Evolutionary conservation across 2,888 invertebrate species (phyloP), one percentile per base, ranked within the genome.

Genomic region (Petrolisthes cinctipes): DNA sequence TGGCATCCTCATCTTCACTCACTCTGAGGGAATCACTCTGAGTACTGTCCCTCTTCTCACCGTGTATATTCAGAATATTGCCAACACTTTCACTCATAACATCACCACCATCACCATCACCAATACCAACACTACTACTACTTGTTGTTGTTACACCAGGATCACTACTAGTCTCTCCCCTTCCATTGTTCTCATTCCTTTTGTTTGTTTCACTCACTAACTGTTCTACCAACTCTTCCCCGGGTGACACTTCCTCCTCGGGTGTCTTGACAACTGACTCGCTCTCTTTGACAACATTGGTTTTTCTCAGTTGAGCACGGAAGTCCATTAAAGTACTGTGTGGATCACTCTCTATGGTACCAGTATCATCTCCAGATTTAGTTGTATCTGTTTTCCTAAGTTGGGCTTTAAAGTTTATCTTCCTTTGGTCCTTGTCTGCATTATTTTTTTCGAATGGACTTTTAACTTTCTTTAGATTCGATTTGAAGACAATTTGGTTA

Each of bases 1-100:
- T 97, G 92, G 97, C 97, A 83, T 97, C 96, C 20, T 95, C 95
- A 83, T 96, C 96, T 9, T 94, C 95, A 57, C 93, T 51, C 37
- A 82, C 87, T 88, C 91, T 87, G 53, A 82, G 84, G n/a, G 86
- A 79, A 76, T 91, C 93, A 93, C 88, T 91, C 89, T 23, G 91
- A 68, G 89, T 91, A 90, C 17, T 76, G 71, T 86, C 75, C 53
- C 61, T 20, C 75, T 54, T 82, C 73, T 91, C 93, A 93, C 85
- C 91, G 89, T n/a, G 91, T 4, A 93, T 93, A 90, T 93, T 76
- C 71, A 75, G 56, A 66, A 83, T 51, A 76, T 83, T 76, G 61
- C 73, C 51, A 75, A 86, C 17, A 90, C 91, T 81, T 81, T 89
- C 88, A 89, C 90, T 86, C 89, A 86, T 86, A 82, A 86, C 66